phyloP scores from a whole-genome alignment of 2,113 vertebrate species.

The Nothoprocta perdicaria region DNA sequence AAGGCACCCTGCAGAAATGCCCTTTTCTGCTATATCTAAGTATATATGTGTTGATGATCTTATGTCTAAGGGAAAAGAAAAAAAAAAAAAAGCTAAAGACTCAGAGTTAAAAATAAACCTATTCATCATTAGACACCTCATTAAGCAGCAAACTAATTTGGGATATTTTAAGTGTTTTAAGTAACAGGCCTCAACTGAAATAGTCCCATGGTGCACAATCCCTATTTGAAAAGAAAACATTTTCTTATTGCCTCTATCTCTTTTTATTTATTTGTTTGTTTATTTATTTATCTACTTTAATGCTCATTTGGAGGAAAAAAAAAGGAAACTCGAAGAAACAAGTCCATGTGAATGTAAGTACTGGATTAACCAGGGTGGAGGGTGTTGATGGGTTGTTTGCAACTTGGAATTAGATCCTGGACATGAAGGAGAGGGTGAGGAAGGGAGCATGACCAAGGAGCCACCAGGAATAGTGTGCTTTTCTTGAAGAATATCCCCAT shows the following conservation, averaged over 20 bases:
- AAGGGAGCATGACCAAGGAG: neutral
- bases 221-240: neutral
- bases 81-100: neutral
- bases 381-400: neutral
- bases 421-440: neutral
- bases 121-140: neutral
- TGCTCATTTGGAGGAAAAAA: neutral
- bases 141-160: neutral
- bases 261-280: neutral
- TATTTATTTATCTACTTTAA: neutral
- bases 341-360: neutral
- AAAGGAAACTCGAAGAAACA: neutral
- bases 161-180: neutral
- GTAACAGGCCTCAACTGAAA: neutral
- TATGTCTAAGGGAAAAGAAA: neutral
- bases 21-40: neutral
- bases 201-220: neutral
- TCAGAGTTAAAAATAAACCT: neutral
- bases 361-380: neutral
- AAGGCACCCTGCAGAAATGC: neutral
- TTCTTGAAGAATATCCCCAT: neutral
- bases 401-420: no score
- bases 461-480: neutral
- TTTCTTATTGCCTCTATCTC: neutral
- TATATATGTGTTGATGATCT: neutral